Conservation (phyloP, 2,113 vertebrate genomes). For the Nothoprocta pentlandii region DNA sequence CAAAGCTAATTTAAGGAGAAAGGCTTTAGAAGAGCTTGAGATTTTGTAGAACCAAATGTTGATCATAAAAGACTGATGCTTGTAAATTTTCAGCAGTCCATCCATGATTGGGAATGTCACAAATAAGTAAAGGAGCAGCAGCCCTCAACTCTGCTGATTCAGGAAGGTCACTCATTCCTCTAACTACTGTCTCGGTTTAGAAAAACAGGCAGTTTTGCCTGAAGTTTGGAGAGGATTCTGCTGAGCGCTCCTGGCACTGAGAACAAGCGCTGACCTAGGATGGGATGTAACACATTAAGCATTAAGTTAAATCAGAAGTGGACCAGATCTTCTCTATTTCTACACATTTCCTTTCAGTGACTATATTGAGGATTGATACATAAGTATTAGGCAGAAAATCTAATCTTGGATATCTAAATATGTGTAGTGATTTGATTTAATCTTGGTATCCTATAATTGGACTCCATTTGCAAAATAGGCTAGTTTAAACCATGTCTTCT, state of each 20-base stretch:
- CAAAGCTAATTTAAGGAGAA: constrained; percentile 27
- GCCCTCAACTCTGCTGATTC: not conserved
- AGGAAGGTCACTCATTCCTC: not conserved
- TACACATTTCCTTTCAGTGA: not conserved
- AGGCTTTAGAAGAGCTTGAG: not conserved
- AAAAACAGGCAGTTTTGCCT: not conserved
- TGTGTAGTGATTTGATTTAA: not conserved
- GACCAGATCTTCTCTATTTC: not conserved
- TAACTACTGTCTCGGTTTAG: not conserved
- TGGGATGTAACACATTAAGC: not conserved
- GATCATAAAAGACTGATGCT: not conserved
- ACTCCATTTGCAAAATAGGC: not conserved
- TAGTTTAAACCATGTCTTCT: not conserved
- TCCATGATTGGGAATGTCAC: not conserved
- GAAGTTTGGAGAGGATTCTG: not conserved
- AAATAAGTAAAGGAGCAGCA: not conserved
- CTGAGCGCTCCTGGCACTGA: not conserved
- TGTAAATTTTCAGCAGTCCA: not conserved
- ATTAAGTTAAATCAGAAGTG: not conserved
- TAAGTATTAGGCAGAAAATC: not conserved
- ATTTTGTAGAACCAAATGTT: not conserved
- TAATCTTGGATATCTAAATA: not conserved
- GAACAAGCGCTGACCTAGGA: not conserved
- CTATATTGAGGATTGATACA: not conserved
- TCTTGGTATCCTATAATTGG: not conserved